These are phyloP conservation scores for Prochilodus magdalenae DNA, from an alignment of 2,113 vertebrate species.

Conservation along the genomic window DNA sequence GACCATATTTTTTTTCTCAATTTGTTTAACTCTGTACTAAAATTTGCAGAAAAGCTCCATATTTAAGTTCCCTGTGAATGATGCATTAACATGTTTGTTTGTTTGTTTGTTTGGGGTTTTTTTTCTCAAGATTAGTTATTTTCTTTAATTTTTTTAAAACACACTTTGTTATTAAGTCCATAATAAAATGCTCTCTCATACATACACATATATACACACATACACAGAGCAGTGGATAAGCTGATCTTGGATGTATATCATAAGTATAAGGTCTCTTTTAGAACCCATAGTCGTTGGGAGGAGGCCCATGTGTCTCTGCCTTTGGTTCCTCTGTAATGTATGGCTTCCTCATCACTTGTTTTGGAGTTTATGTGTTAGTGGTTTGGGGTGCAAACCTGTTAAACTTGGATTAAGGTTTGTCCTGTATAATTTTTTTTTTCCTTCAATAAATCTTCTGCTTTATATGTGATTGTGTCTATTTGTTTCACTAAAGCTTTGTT, in stretches of 20 bases:
- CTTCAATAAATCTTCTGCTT: slow-evolving; percentile 77
- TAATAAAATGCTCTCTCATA: neutral
- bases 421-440: slow-evolving; percentile 38
- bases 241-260: neutral
- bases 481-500: neutral
- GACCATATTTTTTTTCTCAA: no score
- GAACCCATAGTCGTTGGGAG: neutral
- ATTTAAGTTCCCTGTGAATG: no score
- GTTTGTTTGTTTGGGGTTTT: no score
- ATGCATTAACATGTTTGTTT: no score
- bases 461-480: slow-evolving; percentile 58
- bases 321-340: slow-evolving; percentile 12
- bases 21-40: no score
- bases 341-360: neutral
- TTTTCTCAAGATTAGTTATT: no score
- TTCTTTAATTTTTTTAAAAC: no score
- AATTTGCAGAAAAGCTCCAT: no score
- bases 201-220: slow-evolving; percentile 22
- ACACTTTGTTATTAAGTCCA: slow-evolving; percentile 7
- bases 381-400: neutral
- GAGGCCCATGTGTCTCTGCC: neutral
- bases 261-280: slow-evolving; percentile 30
- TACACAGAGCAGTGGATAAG: neutral
- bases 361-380: slow-evolving; percentile 1
- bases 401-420: neutral